Percentiles rank a stretch among this genome's conserved stretches.
phyloP scores from a whole-genome alignment of 2,888 invertebrate genomes.

The Margaritifera margaritifera region DNA sequence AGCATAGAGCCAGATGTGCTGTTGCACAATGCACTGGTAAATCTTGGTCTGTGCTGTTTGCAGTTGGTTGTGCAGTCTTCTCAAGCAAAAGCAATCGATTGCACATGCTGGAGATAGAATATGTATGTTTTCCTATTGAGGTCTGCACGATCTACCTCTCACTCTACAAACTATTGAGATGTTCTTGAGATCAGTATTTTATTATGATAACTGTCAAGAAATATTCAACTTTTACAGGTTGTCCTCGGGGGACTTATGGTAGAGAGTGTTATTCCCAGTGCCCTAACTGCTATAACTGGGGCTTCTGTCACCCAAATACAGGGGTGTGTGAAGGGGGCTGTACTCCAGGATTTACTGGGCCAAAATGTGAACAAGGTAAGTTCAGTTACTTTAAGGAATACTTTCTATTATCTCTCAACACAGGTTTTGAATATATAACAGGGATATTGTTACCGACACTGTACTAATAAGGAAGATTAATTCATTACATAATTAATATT shows the following conservation, averaged over 20 bases:
- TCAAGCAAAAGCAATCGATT: too few species aligned
- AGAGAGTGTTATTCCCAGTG: slow-evolving; percentile 44
- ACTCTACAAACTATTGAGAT: not conserved
- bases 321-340: slow-evolving; percentile 35
- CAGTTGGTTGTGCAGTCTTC: too few species aligned
- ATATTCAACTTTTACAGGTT: slow-evolving; percentile 29
- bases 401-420: not conserved
- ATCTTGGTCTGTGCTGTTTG: too few species aligned
- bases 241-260: slow-evolving; percentile 45
- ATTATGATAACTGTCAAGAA: not conserved
- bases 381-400: not conserved
- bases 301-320: slow-evolving; percentile 34
- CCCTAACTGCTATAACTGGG: slow-evolving; percentile 47
- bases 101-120: too few species aligned
- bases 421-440: not conserved
- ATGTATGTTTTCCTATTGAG: too few species aligned
- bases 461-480: too few species aligned
- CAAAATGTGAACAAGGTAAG: slow-evolving; percentile 33
- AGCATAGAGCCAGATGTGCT: too few species aligned
- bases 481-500: too few species aligned
- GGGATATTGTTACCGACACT: too few species aligned
- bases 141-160: too few species aligned
- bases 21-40: too few species aligned
- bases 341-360: slow-evolving; percentile 31
- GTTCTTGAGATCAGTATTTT: not conserved